A percentile compares a stretch with the other conserved stretches of the same genome.
Evolutionary conservation across 2,888 invertebrate species (phyloP).

Genomic region (Baronia brevicornis): DNA sequence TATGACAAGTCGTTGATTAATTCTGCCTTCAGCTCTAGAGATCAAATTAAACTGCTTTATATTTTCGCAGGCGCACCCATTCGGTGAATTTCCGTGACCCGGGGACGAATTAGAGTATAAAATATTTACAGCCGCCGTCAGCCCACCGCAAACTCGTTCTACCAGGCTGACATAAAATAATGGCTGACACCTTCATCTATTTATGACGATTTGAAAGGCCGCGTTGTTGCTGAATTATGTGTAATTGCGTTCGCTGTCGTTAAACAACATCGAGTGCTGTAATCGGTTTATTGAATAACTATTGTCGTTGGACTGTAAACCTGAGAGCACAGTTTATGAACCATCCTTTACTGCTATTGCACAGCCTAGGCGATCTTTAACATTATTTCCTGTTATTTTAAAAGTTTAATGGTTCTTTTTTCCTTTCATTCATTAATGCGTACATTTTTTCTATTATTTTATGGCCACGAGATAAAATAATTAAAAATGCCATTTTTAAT

Average conservation of each 20-base stretch:
- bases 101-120: constrained; percentile 29
- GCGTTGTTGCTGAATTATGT: constrained; percentile 36
- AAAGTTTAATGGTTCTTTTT: background rate
- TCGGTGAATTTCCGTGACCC: constrained; percentile 31
- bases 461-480: too few species aligned
- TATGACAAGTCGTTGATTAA: constrained; percentile 12
- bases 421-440: too few species aligned
- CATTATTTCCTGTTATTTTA: background rate
- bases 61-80: constrained; percentile 23
- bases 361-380: too few species aligned
- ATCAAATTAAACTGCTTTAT: constrained; percentile 23
- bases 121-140: constrained; percentile 6
- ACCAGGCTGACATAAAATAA: constrained; percentile 33
- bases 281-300: too few species aligned
- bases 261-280: too few species aligned
- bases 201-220: constrained; percentile 39
- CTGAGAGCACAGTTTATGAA: too few species aligned
- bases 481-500: too few species aligned
- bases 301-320: too few species aligned
- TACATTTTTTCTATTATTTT: too few species aligned
- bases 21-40: constrained; percentile 16
- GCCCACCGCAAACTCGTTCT: constrained; percentile 21
- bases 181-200: constrained; percentile 35
- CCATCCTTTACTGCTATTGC: too few species aligned
- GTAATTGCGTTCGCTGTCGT: constrained; percentile 32